phyloP scores from a whole-genome alignment of 2,113 vertebrate genomes.

The Psephotus haematonotus region DNA sequence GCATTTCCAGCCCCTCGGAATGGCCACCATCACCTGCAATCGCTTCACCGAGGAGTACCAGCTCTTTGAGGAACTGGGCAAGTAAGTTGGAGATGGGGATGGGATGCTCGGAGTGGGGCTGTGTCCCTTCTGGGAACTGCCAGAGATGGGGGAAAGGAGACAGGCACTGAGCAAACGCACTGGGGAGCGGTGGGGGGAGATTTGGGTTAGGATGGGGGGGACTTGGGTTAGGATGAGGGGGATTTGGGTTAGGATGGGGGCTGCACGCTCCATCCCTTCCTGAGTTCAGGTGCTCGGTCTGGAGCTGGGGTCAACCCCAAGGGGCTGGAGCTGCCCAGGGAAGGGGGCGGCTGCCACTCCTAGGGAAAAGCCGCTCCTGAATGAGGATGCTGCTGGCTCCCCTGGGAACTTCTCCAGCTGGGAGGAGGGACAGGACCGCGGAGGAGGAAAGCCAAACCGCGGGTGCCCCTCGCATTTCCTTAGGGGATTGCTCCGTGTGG shows the following conservation, averaged over 20 bases:
- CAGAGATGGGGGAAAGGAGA: neutral
- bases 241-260: neutral
- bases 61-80: conserved; percentile 92
- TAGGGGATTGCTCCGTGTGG: neutral
- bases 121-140: neutral
- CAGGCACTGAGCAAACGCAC: neutral
- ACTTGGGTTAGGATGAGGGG: neutral
- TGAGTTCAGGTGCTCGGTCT: rapidly evolving
- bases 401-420: neutral
- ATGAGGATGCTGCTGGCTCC: neutral
- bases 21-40: conserved; percentile 92
- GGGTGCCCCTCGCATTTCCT: neutral
- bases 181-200: rapidly evolving
- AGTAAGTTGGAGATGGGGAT: conserved; percentile 80
- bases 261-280: neutral
- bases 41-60: conserved; percentile 92
- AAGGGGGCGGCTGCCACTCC: neutral
- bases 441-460: neutral
- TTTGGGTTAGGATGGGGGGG: neutral
- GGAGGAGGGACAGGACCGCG: neutral
- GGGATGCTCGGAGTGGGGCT: neutral
- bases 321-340: neutral
- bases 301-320: neutral
- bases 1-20: conserved; percentile 70
- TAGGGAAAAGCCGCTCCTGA: neutral